Base-by-base conservation (phyloP, 2,113 vertebrate species). In the Saguinus imperator region DNA sequence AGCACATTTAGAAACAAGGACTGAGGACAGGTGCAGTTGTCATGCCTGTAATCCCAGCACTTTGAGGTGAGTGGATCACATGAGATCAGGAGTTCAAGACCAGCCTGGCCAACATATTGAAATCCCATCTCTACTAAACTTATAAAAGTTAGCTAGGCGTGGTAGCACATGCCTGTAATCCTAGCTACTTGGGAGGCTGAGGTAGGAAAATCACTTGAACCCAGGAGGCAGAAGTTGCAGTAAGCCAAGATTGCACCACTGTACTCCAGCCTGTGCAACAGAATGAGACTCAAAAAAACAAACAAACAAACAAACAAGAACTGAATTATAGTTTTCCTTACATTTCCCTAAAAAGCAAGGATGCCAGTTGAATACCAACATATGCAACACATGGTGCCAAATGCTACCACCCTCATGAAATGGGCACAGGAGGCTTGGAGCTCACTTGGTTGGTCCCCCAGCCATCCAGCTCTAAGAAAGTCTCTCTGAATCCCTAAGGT, bases 281-380 rank as follows among this genome's bases (percentile, higher is more conserved):
- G 27, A 64, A 27, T 0, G 0, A 64, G 27, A 64, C 61, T 27
- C 11, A 64, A 64, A 64, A 64, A 10, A 61, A 29, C 5, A 27
- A 27, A 52, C 5, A 52, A 5, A n/a, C n/a, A n/a, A n/a, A n/a
- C n/a, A 52, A 52, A 16, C 50, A 52, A 52, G 16, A 52, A 52
- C 55, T 77, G 35, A 64, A 61, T 50, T 94, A 27, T 66, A 76
- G 35, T 75, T 95, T 89, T 80, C 87, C 50, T 77, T 45, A 35
- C 12, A 73, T 87, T 77, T 61, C 52, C 45, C 92, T 80, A 80
- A 88, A 92, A 88, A 88, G 61, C 77, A 85, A 94, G 48, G 35
- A 86, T 52, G 72, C 52, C 83, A 87, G 25, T 0, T 79, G 27
- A 91, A 85, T 55, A 6, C 13, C 89, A 72, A 29, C 23, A 48